These are phyloP conservation scores for Tetragnatha montana DNA, from an alignment of 2,888 invertebrate species.

Conservation along the genomic window DNA sequence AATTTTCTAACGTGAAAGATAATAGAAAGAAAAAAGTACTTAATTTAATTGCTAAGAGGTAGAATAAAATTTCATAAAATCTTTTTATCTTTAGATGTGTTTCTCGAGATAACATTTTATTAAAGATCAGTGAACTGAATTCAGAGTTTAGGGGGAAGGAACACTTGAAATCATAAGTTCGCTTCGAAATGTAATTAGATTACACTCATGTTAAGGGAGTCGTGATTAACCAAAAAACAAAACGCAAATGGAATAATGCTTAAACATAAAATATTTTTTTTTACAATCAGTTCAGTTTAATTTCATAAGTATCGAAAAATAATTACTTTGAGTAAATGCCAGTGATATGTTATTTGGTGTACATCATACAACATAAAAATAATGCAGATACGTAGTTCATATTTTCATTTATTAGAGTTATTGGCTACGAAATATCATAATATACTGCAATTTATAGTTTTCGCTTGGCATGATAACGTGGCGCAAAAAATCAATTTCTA, in stretches of 20 bases:
- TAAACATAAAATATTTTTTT: background rate
- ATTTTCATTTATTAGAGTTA: too few species aligned
- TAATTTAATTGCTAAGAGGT: background rate
- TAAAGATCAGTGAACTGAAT: background rate
- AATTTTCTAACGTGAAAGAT: background rate
- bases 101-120: background rate
- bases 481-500: too few species aligned
- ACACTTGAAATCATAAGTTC: background rate
- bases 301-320: too few species aligned
- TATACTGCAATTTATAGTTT: too few species aligned
- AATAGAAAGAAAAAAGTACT: background rate
- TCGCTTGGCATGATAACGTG: too few species aligned
- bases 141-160: background rate
- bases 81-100: background rate
- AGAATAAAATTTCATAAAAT: background rate
- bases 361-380: too few species aligned
- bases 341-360: too few species aligned
- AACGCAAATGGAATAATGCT: background rate
- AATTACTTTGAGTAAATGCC: too few species aligned
- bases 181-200: background rate
- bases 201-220: background rate
- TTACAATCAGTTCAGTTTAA: too few species aligned
- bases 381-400: too few species aligned
- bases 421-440: too few species aligned
- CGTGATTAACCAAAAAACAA: background rate